Evolutionary conservation across 2,888 invertebrate genomes (phyloP), one percentile per base, ranked within the genome.

Genomic region (Chrysopilus asiliformis): DNA sequence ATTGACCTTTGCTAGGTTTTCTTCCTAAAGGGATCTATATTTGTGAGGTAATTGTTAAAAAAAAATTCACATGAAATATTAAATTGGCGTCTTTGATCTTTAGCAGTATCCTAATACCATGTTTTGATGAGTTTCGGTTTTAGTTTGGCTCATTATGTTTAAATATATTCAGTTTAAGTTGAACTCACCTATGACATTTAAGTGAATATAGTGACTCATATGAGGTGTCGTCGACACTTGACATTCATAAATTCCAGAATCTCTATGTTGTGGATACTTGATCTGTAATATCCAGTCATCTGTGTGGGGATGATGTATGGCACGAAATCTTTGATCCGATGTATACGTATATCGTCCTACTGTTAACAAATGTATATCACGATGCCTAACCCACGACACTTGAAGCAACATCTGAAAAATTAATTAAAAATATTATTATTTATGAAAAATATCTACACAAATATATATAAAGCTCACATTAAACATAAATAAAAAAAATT

Each of bases 221-320:
- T 89, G 90, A 15, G 90, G 90, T 40, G 87, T 87, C 43, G 90
- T 89, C 49, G 87, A 87, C 57, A 91, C 83, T 71, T 91, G 91
- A 64, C 90, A 91, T 67, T 91, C 90, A 66, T 91, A 91, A 51
- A 86, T 78, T 42, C 90, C 90, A 2, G 64, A 62, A 42, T 91
- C 90, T 48, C 86, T 73, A 58, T 86, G 82, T 59, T 90, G 89
- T 2, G 89, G 84, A 59, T 87, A 90, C 63, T 89, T 87, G 63
- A 91, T 86, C 71, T 84, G 83, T 49, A 91, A 71, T 44, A 82
- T 85, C 87, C 89, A 90, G 67, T 90, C 90, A 64, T 89, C 89
- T 43, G 84, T 77, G 52, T 83, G 81, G 27, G 78, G 78, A 48
- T 79, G 74, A 60, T 89, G 87, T 50, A 87, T 81, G 34, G 87